Evolutionary conservation across 2,888 invertebrate genomes (phyloP), one percentile per base, ranked within the genome.

Genomic region (Helobdella robusta): DNA sequence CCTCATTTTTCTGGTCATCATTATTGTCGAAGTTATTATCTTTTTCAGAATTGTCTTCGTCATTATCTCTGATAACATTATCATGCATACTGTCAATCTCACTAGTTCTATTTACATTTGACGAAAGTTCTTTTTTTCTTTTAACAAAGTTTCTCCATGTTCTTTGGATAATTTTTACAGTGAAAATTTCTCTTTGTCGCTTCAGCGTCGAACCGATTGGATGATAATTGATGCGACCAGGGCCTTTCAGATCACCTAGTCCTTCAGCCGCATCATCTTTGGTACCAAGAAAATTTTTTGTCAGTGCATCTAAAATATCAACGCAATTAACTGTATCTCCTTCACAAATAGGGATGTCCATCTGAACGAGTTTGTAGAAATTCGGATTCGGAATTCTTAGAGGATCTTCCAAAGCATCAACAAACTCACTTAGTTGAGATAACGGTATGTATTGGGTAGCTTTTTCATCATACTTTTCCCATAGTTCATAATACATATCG

Each of bases 401-500:
- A 72, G 95, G 97, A 71, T 93, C 92, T 80, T 97, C 95, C 71
- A 97, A 84, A 73, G 91, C 90, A 80, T 95, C 93, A 74, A 95
- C 84, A 83, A 97, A 94, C 76, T 94, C 93, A 30, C 65, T 90
- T 72, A 97, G 83, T 80, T 91, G 89, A 78, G 91, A 89, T 83
- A 94, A 91, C 71, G 89, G 86, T 76, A 97, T 94, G 82, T 93
- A 97, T 81, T 95, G 92, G 28, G 94, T 92, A 69, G 95, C 95
- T 78, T 94, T 90, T 23, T 94, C 94, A 82, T 95, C 97, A 81
- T 92, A 97, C 80, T 92, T 89, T 82, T 95, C 95, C 97, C 97
- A 97, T 76, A 94, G 93, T 83, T 95, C 95, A 81, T 97, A 97
- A 83, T 94, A 97, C 93, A 95, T 94, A 70, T 97, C 95, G 83